Percentiles rank a stretch among this genome's conserved stretches.
Conservation (phyloP, 2,888 invertebrate genomes). For the Ornithoptera priamus region DNA sequence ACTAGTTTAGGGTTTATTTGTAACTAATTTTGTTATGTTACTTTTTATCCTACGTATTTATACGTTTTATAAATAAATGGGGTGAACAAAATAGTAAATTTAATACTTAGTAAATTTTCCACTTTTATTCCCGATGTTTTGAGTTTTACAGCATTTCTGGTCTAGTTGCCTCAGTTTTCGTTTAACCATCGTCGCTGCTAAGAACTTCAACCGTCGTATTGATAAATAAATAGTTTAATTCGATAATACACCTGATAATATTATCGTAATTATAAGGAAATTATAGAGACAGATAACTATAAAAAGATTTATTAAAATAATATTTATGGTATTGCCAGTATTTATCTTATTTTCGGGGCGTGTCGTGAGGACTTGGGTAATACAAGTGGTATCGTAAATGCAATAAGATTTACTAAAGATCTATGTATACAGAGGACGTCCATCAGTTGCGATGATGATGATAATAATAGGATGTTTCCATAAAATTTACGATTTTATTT, state of each 20-base stretch:
- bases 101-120: too few relatives aligned
- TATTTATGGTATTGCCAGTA: not conserved
- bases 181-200: too few relatives aligned
- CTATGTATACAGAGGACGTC: too few relatives aligned
- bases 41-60: not conserved
- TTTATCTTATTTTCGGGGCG: constrained; percentile 6
- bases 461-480: constrained; percentile 4
- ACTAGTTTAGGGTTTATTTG: not conserved
- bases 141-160: not conserved
- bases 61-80: not conserved
- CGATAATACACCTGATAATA: too few relatives aligned
- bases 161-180: too few relatives aligned
- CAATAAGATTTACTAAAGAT: too few relatives aligned
- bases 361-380: constrained; percentile 32
- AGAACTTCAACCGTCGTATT: too few relatives aligned
- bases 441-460: too few relatives aligned
- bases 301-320: not conserved
- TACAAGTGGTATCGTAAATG: constrained; percentile 21
- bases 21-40: not conserved
- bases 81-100: not conserved
- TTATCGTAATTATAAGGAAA: too few relatives aligned
- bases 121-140: not conserved
- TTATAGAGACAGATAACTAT: too few relatives aligned
- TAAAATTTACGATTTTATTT: constrained; percentile 54
- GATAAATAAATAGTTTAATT: too few relatives aligned